Base-by-base conservation (phyloP, 2,888 invertebrate genomes). In the Andrena bicolor region DNA sequence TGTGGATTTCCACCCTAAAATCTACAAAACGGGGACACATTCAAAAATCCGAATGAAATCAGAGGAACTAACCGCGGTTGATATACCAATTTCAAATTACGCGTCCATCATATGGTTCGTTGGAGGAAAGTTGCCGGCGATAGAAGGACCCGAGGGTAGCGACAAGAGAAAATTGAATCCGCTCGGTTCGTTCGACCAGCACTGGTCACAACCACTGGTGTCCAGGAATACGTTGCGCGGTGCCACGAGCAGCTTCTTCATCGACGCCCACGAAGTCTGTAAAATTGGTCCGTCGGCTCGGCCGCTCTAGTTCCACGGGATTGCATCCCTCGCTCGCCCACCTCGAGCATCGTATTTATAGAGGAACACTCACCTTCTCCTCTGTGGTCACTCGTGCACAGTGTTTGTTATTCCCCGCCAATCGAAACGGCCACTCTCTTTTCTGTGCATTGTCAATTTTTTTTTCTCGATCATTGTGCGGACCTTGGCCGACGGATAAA, bases 341-440 rank as follows among this genome's bases (percentile, higher is more conserved):
- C 92, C 91, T 91, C 82, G 83, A 82, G 79, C 76, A 60, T 65
- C 83, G 90, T 93, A 93, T 93, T 93, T 92, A 91, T 93, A 93
- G 92, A 88, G 86, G 86, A 87, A 88, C 89, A 88, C 89, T 83
- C 83, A 74, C 63, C 63, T 69, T 72, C 72, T 74, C 66, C 10
- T 60, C 35, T 53, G 56, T 74, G 63, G 41, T 60, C 51, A 35
- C 53, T 35, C 71, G 28, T 35, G 28, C 28, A 58, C 58, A 48
- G 48, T 51, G 78, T 83, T 83, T 75, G 78, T 82, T 76, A 64
- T 79, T 82, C 61, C 63, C 28, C 41, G 23, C 8, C 23, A 32
- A 35, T 8, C 20, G 5, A 0, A 7, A n/a, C 20, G 10, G 28
- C 26, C 20, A 16, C 20, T 2, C 28, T 61, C 30, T 23, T 28